Percentiles rank a stretch among this genome's conserved stretches.
Conservation (phyloP, 2,888 invertebrate genomes). For the Hypsopygia costalis region DNA sequence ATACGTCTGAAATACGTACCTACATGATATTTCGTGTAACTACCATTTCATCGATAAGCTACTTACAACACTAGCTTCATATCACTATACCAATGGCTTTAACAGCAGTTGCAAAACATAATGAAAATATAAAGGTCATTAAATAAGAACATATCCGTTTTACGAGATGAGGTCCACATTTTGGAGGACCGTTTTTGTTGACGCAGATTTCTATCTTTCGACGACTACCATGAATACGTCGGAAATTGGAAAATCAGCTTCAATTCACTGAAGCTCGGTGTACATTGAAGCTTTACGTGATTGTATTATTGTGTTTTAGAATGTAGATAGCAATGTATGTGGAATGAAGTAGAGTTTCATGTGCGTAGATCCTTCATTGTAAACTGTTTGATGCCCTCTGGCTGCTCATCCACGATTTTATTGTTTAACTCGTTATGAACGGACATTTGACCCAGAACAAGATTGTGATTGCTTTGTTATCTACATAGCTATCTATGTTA, state of each 20-base stretch:
- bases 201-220: conserved; percentile 13
- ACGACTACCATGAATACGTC: background rate
- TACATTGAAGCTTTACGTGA: background rate
- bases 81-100: conserved; percentile 33
- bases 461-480: conserved; percentile 21
- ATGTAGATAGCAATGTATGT: background rate
- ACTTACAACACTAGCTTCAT: conserved; percentile 25
- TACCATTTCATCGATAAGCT: no score
- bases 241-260: background rate
- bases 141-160: conserved; percentile 39
- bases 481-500: conserved; percentile 8
- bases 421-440: conserved; percentile 18
- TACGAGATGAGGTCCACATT: conserved; percentile 23
- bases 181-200: conserved; percentile 13
- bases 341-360: background rate
- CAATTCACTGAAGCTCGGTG: background rate
- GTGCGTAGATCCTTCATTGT: background rate
- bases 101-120: conserved; percentile 39
- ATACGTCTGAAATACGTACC: no score
- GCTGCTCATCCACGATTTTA: conserved; percentile 20
- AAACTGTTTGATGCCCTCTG: conserved; percentile 12
- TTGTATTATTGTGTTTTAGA: background rate
- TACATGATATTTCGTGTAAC: no score
- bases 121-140: conserved; percentile 45
- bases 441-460: conserved; percentile 20